These are phyloP conservation scores for Eubasilissa regina DNA, from an alignment of 1,140 invertebrate genomes.

Conservation along the genomic window DNA sequence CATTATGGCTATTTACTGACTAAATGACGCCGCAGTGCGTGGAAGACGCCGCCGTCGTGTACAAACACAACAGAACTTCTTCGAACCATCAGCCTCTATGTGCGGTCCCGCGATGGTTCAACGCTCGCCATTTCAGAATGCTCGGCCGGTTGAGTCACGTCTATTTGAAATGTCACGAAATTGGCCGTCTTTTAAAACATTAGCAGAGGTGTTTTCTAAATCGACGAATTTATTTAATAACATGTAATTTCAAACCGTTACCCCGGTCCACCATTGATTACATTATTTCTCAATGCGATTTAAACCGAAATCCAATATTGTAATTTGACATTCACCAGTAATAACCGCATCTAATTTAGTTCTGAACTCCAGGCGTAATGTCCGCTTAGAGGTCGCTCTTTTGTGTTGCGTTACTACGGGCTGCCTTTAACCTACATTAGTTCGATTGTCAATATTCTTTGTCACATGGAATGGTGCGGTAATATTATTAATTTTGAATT, in stretches of 20 bases:
- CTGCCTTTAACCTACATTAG: neutral
- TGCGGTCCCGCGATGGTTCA: slow-evolving; percentile 17
- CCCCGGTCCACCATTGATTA: neutral
- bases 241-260: neutral
- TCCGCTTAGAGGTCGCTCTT: neutral
- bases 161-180: slow-evolving; percentile 12
- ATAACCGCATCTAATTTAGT: slow-evolving; percentile 5
- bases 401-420: neutral
- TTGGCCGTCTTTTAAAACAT: neutral
- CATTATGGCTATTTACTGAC: slow-evolving; percentile 23
- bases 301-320: neutral
- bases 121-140: slow-evolving; percentile 1
- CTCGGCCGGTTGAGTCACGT: slow-evolving; percentile 12
- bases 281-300: slow-evolving; percentile 8
- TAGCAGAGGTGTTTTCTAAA: slow-evolving; percentile 4
- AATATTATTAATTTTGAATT: slow-evolving; percentile 24
- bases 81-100: slow-evolving; percentile 3
- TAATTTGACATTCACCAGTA: slow-evolving; percentile 1
- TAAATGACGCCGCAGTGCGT: neutral
- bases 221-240: neutral
- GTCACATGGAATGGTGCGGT: neutral
- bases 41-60: neutral
- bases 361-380: neutral
- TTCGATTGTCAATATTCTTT: slow-evolving; percentile 30
- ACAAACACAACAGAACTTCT: slow-evolving; percentile 21